phyloP scores from a whole-genome alignment of 2,113 vertebrate genomes.

The Chaetops frenatus region DNA sequence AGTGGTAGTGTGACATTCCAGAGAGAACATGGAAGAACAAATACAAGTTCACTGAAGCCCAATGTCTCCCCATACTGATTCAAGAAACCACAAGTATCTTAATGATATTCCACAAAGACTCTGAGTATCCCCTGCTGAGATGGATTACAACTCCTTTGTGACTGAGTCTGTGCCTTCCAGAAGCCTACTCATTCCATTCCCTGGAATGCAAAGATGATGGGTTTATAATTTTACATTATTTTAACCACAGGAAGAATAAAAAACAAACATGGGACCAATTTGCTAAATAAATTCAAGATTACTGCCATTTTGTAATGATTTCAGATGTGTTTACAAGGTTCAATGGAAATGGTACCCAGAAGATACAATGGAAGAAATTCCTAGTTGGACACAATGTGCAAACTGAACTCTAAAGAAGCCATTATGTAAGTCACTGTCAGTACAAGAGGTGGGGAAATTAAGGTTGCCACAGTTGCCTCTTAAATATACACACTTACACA shows the following conservation, averaged over 20 bases:
- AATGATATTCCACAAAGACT: neutral
- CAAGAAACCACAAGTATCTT: neutral
- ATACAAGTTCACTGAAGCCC: neutral
- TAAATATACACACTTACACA: neutral
- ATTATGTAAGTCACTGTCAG: neutral
- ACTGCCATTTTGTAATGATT: neutral
- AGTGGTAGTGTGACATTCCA: neutral
- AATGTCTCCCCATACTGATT: neutral
- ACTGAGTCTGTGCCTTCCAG: slow-evolving; percentile 30
- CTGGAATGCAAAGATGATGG: slow-evolving; percentile 26
- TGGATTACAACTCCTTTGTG: neutral
- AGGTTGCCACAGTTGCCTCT: neutral
- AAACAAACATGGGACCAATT: neutral
- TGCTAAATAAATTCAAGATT: neutral
- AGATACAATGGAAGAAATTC: neutral
- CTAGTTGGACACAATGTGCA: slow-evolving; percentile 3
- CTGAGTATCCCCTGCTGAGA: neutral
- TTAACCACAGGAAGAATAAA: slow-evolving; percentile 1
- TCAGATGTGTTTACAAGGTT: neutral
- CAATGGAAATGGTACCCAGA: neutral
- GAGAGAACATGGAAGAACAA: neutral
- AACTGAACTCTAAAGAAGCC: neutral
- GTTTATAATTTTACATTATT: neutral
- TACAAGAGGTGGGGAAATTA: neutral
- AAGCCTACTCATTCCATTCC: slow-evolving; percentile 28